phyloP scores from a whole-genome alignment of 2,113 vertebrate genomes.

The Cyprinodon variegatus region DNA sequence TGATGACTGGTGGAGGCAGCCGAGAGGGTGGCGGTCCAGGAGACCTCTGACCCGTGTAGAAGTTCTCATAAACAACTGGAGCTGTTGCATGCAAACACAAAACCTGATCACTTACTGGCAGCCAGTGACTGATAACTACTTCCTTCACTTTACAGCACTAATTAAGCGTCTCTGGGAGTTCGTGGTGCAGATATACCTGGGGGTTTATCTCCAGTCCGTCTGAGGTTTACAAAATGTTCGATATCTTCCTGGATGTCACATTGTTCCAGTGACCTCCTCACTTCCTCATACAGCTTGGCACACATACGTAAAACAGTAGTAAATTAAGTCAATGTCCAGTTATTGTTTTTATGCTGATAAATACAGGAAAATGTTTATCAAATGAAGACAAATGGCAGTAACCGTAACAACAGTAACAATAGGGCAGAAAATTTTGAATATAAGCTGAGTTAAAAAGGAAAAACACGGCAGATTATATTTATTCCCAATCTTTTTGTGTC shows the following conservation, averaged over 20 bases:
- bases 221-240: constrained; percentile 88
- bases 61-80: constrained; percentile 91
- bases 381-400: background rate
- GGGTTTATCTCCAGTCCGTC: constrained; percentile 85
- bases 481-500: too few species aligned
- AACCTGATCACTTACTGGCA: background rate
- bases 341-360: background rate
- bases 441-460: too few species aligned
- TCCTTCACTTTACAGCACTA: background rate
- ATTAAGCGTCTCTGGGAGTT: background rate
- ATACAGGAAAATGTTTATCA: background rate
- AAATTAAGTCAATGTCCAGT: constrained; percentile 4
- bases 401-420: too few species aligned
- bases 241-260: constrained; percentile 92
- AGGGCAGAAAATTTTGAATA: too few species aligned
- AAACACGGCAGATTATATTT: too few species aligned
- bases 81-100: constrained; percentile 67
- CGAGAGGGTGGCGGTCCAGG: constrained; percentile 34
- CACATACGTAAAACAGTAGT: constrained; percentile 19
- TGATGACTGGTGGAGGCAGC: constrained; percentile 47
- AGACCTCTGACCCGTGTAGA: constrained; percentile 85
- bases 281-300: constrained; percentile 89
- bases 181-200: constrained; percentile 80
- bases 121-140: background rate
- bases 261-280: constrained; percentile 89